Conservation (phyloP, 1,140 invertebrate species). For the Leptinotarsa defecta region DNA sequence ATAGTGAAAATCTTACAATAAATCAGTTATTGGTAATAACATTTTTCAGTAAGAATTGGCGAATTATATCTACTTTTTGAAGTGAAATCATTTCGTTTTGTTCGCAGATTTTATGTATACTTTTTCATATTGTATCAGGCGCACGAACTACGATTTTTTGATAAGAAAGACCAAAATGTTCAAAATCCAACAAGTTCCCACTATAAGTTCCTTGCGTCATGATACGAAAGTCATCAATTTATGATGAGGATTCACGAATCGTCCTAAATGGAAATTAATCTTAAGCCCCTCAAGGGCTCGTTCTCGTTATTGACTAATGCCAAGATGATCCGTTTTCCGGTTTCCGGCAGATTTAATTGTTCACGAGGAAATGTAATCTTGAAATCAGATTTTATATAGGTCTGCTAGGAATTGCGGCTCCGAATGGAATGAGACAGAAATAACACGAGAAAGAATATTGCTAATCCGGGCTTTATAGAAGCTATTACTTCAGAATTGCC, state of each 20-base stretch:
- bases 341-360: not conserved
- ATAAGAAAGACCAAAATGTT: too few species aligned
- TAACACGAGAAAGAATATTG: not conserved
- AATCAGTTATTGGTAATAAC: too few species aligned
- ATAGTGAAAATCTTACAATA: too few species aligned
- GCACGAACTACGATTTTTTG: too few species aligned
- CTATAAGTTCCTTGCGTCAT: not conserved
- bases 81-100: too few species aligned
- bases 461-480: not conserved
- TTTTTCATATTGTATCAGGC: too few species aligned
- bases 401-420: not conserved
- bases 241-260: not conserved
- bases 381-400: not conserved
- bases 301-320: not conserved
- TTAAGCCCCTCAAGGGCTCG: not conserved
- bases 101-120: too few species aligned
- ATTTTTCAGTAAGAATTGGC: too few species aligned
- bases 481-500: not conserved
- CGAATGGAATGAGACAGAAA: not conserved
- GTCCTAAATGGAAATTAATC: constrained; percentile 2
- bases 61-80: too few species aligned
- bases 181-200: not conserved
- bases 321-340: not conserved
- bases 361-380: constrained; percentile 3
- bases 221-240: not conserved